A percentile compares a stretch with the other conserved stretches of the same genome.
These are phyloP conservation scores for Drosophila simulans DNA, from an alignment of 1,140 invertebrate genomes.

Conservation along the genomic window DNA sequence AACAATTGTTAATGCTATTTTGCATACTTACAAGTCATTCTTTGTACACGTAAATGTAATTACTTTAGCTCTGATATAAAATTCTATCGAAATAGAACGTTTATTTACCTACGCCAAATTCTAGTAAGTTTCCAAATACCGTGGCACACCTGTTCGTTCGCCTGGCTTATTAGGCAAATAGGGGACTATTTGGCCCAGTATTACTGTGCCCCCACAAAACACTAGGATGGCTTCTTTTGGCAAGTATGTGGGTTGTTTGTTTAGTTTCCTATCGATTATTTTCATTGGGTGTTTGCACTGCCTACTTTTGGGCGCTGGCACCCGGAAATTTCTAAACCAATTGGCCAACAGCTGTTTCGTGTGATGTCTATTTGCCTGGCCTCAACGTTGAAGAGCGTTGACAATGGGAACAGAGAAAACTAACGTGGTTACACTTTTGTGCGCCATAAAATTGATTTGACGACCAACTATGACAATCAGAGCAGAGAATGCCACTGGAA, in stretches of 20 bases:
- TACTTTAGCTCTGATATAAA: conserved; percentile 20
- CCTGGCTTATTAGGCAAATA: conserved; percentile 8
- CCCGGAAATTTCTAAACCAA: conserved; percentile 43
- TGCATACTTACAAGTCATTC: neutral
- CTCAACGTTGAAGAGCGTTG: conserved; percentile 49
- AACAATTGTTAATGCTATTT: too few species aligned
- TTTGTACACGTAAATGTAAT: conserved; percentile 4
- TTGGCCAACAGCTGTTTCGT: conserved; percentile 26
- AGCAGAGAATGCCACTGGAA: conserved; percentile 47
- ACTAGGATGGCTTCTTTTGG: conserved; percentile 43
- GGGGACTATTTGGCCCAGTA: neutral
- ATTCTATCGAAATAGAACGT: conserved; percentile 10
- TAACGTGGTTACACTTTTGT: conserved; percentile 62
- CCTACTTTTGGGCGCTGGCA: conserved; percentile 41
- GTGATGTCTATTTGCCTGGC: conserved; percentile 46
- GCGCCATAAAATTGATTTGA: conserved; percentile 66
- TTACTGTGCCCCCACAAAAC: conserved; percentile 14
- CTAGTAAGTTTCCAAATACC: conserved; percentile 9
- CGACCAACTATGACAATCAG: conserved; percentile 57
- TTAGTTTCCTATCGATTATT: conserved; percentile 42
- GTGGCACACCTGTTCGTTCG: conserved; percentile 36
- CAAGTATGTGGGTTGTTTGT: conserved; percentile 32
- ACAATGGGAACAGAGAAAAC: conserved; percentile 28
- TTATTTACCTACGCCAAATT: conserved; percentile 12
- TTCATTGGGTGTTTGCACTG: conserved; percentile 20